Evolutionary conservation across 2,113 vertebrate species (phyloP).

Genomic region (Cyprinodon tularosa): DNA sequence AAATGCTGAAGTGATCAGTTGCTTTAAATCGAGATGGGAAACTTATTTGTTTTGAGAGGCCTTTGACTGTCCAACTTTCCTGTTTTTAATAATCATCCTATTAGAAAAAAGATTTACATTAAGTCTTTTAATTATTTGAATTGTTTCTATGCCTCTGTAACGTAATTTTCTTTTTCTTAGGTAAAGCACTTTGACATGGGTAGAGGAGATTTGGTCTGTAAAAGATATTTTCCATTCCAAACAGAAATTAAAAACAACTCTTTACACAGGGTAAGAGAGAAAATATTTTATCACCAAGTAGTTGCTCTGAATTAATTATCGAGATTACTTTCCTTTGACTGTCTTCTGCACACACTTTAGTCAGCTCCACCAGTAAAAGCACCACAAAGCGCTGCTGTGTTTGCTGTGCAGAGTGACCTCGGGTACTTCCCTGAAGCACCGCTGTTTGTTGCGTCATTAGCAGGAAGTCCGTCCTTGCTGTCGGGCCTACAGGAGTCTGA

Average conservation of each 20-base stretch:
- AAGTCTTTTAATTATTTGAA: no score
- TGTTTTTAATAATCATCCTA: no score
- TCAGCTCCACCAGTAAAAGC: conserved; percentile 25
- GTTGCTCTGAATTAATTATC: conserved; percentile 33
- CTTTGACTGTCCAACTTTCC: no score
- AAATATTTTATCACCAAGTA: conserved; percentile 42
- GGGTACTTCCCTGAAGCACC: conserved; percentile 41
- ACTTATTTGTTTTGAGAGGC: no score
- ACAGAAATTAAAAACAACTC: conserved; percentile 5
- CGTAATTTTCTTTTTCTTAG: no score
- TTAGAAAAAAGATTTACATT: no score
- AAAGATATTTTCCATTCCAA: not conserved
- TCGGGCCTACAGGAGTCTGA: conserved; percentile 32
- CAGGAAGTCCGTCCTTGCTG: conserved; percentile 56
- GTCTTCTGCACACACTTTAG: conserved; percentile 16
- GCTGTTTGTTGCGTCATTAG: conserved; percentile 29
- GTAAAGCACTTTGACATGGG: no score
- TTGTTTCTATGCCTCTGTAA: no score
- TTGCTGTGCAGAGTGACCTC: conserved; percentile 30
- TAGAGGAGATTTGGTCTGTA: not conserved
- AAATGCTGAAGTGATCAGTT: no score
- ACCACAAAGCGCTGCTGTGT: conserved; percentile 61
- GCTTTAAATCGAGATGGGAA: no score
- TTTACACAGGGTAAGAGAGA: conserved; percentile 20
- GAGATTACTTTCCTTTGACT: conserved; percentile 26